Conservation (phyloP, 2,888 invertebrate genomes). For the Drosophila rellima region DNA sequence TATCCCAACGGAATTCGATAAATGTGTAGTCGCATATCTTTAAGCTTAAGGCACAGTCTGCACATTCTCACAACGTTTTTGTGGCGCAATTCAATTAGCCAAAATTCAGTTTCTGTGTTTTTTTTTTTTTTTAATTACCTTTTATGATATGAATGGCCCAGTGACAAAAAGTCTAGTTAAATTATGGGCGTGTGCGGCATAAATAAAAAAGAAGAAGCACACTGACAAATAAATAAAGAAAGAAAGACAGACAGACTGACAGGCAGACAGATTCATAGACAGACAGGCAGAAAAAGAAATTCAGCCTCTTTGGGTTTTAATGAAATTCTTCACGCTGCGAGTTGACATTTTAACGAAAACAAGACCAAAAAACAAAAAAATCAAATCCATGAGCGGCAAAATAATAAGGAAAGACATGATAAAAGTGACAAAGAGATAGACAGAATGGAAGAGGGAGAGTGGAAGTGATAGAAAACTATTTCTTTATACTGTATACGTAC, state of each 20-base stretch:
- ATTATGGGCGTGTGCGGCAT: slow-evolving; percentile 41
- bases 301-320: slow-evolving; percentile 33
- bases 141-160: slow-evolving; percentile 13
- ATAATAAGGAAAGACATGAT: slow-evolving; percentile 26
- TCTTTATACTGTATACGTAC: slow-evolving; percentile 77
- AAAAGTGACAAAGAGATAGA: not conserved
- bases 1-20: slow-evolving; percentile 17
- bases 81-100: slow-evolving; percentile 55
- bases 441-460: not conserved
- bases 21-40: slow-evolving; percentile 27
- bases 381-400: slow-evolving; percentile 22
- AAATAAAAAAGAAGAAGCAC: slow-evolving; percentile 34
- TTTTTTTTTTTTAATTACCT: slow-evolving; percentile 64
- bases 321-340: slow-evolving; percentile 54
- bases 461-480: slow-evolving; percentile 5
- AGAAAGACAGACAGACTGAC: slow-evolving; percentile 11
- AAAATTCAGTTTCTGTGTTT: slow-evolving; percentile 24
- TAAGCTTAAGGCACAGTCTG: slow-evolving; percentile 30
- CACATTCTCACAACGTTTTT: slow-evolving; percentile 16
- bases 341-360: slow-evolving; percentile 32
- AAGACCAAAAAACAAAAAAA: slow-evolving; percentile 13
- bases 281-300: slow-evolving; percentile 38
- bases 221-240: slow-evolving; percentile 17
- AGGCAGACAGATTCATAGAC: not conserved
- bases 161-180: slow-evolving; percentile 11